phyloP scores from a whole-genome alignment of 2,113 vertebrate genomes.

The Semnornis frantzii region DNA sequence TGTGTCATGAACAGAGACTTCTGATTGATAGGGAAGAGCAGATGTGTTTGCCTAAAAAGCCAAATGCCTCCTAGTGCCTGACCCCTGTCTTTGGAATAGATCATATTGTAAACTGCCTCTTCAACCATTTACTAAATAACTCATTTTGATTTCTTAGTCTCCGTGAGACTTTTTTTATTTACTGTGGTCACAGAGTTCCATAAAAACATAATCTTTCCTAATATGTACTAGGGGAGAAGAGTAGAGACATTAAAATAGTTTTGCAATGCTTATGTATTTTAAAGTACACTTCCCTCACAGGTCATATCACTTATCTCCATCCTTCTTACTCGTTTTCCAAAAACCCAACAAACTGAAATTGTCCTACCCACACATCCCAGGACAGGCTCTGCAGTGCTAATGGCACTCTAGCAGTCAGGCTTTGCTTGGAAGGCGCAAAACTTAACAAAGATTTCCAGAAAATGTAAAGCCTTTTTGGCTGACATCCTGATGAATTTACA shows the following conservation, averaged over 20 bases:
- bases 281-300: neutral
- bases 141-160: neutral
- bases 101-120: neutral
- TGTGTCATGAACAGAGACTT: neutral
- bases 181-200: neutral
- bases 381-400: neutral
- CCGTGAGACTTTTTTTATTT: neutral
- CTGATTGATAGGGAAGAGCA: neutral
- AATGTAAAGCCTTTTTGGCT: neutral
- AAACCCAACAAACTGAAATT: neutral
- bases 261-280: neutral
- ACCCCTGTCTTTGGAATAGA: neutral
- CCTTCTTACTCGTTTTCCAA: neutral
- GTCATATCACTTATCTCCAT: neutral
- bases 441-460: neutral
- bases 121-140: neutral
- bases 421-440: neutral
- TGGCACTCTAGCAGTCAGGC: neutral
- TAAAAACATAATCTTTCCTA: neutral
- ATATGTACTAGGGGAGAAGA: neutral
- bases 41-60: neutral
- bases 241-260: slow-evolving; percentile 1
- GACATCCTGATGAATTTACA: neutral
- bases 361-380: neutral
- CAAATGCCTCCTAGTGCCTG: neutral